Evolutionary conservation across 2,113 vertebrate species (phyloP), one percentile per base, ranked within the genome.

Genomic region (Gambusia affinis): DNA sequence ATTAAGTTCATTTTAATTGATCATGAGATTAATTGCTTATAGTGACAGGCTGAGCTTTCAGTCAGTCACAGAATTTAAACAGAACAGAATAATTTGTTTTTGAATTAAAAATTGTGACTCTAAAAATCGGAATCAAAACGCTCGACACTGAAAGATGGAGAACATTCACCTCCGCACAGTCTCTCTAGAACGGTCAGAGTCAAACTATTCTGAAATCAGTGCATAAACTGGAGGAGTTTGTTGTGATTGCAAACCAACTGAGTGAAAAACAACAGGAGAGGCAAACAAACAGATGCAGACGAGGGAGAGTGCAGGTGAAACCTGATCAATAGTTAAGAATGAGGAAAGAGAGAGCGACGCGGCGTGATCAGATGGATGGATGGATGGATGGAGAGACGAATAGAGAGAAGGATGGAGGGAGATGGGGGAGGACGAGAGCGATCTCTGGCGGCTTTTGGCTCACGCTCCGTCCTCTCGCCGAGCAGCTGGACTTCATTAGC

Each of bases 401-500:
- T 64, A 29, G 65, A 83, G 64, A 6, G 60, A 35, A 79, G 72
- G 71, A 71, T 11, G 64, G 76, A 84, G 70, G 64, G 71, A 75
- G 64, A 75, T 44, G 22, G 28, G 72, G 82, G 78, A 71, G 81
- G 78, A 88, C 51, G 79, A 80, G 88, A 87, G 85, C 12, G 35
- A 33, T 87, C 87, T 90, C 87, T 91, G 84, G 87, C 94, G 92
- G 89, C 67, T 90, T 94, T 94, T 97, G 97, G 96, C 96, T 96
- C 90, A 31, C 60, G 89, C 92, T 96, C 95, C 89, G 94, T 94
- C 91, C 94, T 95, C 95, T 91, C 73, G 94, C 83, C 0, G 93
- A 96, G 95, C 96, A 98, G 96, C 97, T 99, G 97, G 97, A 97
- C 97, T 96, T 98, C 97, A 97, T 99, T 98, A 98, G 95, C 94